Base-by-base conservation (phyloP, 2,888 invertebrate species). In the Laspeyria flexula region DNA sequence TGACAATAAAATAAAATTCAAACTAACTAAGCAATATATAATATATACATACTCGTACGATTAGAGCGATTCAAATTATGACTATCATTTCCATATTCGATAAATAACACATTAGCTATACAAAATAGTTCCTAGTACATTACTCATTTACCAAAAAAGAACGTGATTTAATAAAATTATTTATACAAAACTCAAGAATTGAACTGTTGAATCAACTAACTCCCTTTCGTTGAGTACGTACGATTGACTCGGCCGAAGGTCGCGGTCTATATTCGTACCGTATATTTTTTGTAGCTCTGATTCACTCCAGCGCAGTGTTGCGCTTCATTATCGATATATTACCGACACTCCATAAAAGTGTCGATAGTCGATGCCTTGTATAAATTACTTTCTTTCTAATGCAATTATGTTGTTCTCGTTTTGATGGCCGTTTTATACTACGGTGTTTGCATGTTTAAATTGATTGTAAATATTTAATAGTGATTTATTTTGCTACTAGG, bases 201-300 rank as follows among this genome's bases (percentile, higher is more conserved):
- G 15, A 43, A 43, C 39, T 21, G 21, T 12, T 43, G 11, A 21
- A 18, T 27, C 29, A 25, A 43, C 43, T 57, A 43, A 58, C 55
- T 65, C 65, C 70, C 63, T 69, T 67, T 65, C 61, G 46, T 51
- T 48, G 50, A 57, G 65, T 61, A 55, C 59, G 58, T 18, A 35
- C 53, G 65, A 60, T 77, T 80, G 82, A 81, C 79, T 83, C 78
- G 68, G 63, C 43, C 74, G 84, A 87, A 88, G 88, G 88, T 81
- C 86, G 69, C 66, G 66, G 44, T 70, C 80, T 85, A 83, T 81
- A 81, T 83, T 78, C 62, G 79, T 75, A 60, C 68, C 66, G 71
- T 70, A 71, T 69, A 68, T 65, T 81, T 82, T 83, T 80, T 76
- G 63, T 62, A 51, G 56, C 60, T 29, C 70, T 80, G 78, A 81